Evolutionary conservation across 2,797 vertebrate genomes (phyloP).

Genomic region (Lutjanus argentimaculatus): DNA sequence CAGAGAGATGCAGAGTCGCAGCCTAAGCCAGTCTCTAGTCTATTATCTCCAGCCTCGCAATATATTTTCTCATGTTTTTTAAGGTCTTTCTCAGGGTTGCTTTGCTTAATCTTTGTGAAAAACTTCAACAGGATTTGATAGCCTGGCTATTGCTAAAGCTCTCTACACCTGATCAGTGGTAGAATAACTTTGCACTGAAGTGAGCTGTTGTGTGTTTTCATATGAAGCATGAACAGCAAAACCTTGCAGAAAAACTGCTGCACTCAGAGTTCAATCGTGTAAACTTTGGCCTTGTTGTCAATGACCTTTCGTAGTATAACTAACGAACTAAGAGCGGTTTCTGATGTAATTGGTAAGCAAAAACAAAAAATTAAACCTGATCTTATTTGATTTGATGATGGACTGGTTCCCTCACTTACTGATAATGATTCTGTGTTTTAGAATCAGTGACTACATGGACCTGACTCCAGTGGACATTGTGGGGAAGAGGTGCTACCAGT

Average conservation of each 20-base stretch:
- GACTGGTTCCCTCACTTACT: background rate
- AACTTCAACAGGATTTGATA: background rate
- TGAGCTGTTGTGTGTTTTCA: too few relatives aligned
- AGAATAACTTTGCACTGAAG: background rate
- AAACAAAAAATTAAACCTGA: too few relatives aligned
- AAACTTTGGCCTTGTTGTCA: background rate
- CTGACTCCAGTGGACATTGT: conserved; percentile 97
- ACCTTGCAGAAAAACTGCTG: too few relatives aligned
- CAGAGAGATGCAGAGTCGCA: background rate
- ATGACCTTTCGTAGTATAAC: background rate
- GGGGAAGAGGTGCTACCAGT: conserved; percentile 98
- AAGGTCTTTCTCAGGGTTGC: background rate
- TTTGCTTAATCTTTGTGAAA: background rate
- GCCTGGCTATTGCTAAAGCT: background rate
- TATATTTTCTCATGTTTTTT: background rate
- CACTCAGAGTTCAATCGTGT: too few relatives aligned
- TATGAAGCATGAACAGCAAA: too few relatives aligned
- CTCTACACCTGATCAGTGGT: background rate
- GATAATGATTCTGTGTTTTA: conserved; percentile 63
- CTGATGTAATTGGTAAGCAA: too few relatives aligned
- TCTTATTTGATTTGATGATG: background rate
- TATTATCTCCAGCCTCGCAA: background rate
- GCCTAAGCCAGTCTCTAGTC: too few relatives aligned
- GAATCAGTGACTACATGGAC: conserved; percentile 99
- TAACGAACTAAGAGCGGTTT: background rate